phyloP scores from a whole-genome alignment of 2,888 invertebrate genomes.

The Steromphala cineraria region DNA sequence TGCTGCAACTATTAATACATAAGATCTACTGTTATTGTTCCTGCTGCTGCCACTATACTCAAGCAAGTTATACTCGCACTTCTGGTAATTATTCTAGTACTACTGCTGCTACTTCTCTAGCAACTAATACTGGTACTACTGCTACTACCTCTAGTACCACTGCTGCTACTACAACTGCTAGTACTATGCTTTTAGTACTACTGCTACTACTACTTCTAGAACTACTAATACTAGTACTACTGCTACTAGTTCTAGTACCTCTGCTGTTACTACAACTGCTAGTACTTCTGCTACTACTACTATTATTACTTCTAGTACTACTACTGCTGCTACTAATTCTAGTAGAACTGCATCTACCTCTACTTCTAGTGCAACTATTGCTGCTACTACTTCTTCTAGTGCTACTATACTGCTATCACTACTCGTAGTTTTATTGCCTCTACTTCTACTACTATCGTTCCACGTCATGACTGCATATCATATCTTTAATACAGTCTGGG shows the following conservation, averaged over 20 bases:
- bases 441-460: neutral
- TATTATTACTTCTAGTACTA: neutral
- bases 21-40: no score
- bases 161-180: neutral
- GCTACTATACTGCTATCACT: neutral
- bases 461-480: no score
- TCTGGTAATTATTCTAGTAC: no score
- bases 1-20: no score
- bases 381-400: neutral
- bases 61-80: no score
- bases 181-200: neutral
- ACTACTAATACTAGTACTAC: neutral
- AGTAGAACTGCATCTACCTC: neutral
- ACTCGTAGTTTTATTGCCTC: neutral
- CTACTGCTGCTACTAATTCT: neutral
- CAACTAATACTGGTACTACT: no score
- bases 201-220: neutral
- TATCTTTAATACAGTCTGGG: no score
- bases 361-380: neutral
- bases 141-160: neutral
- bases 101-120: no score
- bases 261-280: no score
- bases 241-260: neutral
- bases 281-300: no score
- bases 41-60: neutral